These are phyloP conservation scores for Mus minutoides DNA, from an alignment of 2,797 vertebrate genomes.

Conservation along the genomic window DNA sequence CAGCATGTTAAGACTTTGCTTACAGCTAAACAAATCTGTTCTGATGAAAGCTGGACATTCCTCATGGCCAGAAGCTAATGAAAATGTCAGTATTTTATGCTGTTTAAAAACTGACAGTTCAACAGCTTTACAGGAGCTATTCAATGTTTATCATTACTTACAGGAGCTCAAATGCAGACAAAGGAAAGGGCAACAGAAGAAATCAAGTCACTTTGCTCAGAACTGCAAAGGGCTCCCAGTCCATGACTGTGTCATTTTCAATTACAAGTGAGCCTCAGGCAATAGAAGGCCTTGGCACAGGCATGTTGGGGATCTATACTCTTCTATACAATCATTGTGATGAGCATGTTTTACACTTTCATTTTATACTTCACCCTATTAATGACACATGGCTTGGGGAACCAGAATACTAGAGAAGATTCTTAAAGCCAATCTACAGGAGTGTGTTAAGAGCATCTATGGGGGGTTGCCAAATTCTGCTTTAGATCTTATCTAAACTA, in stretches of 20 bases:
- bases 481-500: conserved; percentile 43
- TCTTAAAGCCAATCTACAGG: background rate
- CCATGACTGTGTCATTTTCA: conserved; percentile 19
- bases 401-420: conserved; percentile 27
- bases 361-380: conserved; percentile 20
- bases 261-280: conserved; percentile 3
- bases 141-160: conserved; percentile 85
- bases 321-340: background rate
- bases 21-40: conserved; percentile 82
- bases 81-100: conserved; percentile 84
- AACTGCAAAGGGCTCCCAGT: conserved; percentile 10
- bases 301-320: conserved; percentile 7
- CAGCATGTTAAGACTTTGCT: conserved; percentile 83
- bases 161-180: conserved; percentile 78
- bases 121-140: conserved; percentile 85
- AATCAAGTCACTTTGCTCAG: conserved; percentile 55
- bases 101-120: conserved; percentile 83
- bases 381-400: background rate
- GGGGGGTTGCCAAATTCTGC: conserved; percentile 55
- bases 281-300: conserved; percentile 42
- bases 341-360: background rate
- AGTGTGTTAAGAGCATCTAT: conserved; percentile 1
- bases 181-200: conserved; percentile 75
- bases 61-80: conserved; percentile 80
- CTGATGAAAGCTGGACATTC: conserved; percentile 86